These are phyloP conservation scores for Bilobella aurantiaca DNA, from an alignment of 1,140 invertebrate genomes.

Conservation along the genomic window DNA sequence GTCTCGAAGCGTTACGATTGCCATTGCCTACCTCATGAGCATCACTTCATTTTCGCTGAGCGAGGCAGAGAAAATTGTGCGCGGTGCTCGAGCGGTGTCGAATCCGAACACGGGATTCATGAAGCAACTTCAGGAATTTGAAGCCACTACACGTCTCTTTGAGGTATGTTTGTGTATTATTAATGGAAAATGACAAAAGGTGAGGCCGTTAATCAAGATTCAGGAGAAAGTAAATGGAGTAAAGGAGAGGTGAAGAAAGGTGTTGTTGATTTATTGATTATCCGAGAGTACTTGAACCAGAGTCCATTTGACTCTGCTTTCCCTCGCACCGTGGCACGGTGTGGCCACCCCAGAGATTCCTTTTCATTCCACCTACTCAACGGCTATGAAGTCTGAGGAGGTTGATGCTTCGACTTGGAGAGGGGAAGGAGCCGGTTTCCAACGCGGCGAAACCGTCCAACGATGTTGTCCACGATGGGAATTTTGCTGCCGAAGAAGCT, in stretches of 20 bases:
- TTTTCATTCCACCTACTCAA: too few species aligned
- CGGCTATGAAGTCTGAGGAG: too few species aligned
- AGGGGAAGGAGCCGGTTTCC: not conserved
- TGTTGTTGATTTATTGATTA: too few species aligned
- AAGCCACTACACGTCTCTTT: slow-evolving; percentile 57
- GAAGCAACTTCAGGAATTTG: slow-evolving; percentile 83
- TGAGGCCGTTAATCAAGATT: too few species aligned
- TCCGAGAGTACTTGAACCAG: too few species aligned
- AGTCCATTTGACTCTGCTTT: too few species aligned
- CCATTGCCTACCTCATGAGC: slow-evolving; percentile 90
- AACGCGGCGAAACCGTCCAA: not conserved
- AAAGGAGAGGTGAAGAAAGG: too few species aligned
- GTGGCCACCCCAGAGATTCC: too few species aligned
- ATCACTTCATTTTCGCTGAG: slow-evolving; percentile 82
- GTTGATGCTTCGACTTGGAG: not conserved
- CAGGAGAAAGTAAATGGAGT: too few species aligned
- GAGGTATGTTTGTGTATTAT: too few species aligned
- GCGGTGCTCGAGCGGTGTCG: slow-evolving; percentile 76
- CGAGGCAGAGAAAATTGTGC: slow-evolving; percentile 82
- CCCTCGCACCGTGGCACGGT: too few species aligned
- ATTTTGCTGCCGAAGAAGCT: not conserved
- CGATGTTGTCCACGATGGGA: not conserved
- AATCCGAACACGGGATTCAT: slow-evolving; percentile 94
- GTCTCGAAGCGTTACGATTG: slow-evolving; percentile 87
- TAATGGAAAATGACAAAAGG: too few species aligned